Evolutionary conservation across 2,888 invertebrate species (phyloP), one percentile per base, ranked within the genome.

Genomic region (Tachina grossa): DNA sequence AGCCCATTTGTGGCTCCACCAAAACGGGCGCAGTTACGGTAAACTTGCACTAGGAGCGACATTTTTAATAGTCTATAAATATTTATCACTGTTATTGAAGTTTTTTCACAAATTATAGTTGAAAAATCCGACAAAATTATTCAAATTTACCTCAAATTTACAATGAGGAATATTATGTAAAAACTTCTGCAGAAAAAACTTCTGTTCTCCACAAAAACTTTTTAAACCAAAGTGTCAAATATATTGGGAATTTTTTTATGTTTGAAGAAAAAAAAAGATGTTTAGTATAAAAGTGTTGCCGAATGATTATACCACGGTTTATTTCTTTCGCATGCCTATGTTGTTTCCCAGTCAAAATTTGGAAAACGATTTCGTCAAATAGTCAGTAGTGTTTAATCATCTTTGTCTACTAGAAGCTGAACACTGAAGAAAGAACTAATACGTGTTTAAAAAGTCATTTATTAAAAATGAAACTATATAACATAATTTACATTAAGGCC

Each of bases 41-140:
- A 91, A 88, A 91, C 88, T 90, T 91, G 92, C 89, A 92, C 89
- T 87, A 92, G 6, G 31, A 31, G 89, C 89, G 92, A 92, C 92
- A 92, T 92, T 61, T 55, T 87, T 11, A 5, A 66, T 16, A 53
- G 74, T 76, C 80, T 85, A 55, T 11, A 79, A 78, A 16, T 47
- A 68, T 53, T 53, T 10, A 65, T 9, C 22, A 41, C 57, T 55
- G 9, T 16, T 63, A 57, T 31, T 55, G 47, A 68, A 41, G 57
- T 51, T n/a, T 45, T 39, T 6, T 2, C 16, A 51, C 39, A 59
- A 22, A 68, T 79, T 45, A 9, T 9, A 69, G 75, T 47, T 61
- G 2, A 55, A 16, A 53, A 68, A 39, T 61, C 59, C 1, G 31
- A 51, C 59, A 88, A 88, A 88, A 89, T 89, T 87, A 87, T 85